phyloP scores from a whole-genome alignment of 2,888 invertebrate genomes.

The Eurytoma adleriae region DNA sequence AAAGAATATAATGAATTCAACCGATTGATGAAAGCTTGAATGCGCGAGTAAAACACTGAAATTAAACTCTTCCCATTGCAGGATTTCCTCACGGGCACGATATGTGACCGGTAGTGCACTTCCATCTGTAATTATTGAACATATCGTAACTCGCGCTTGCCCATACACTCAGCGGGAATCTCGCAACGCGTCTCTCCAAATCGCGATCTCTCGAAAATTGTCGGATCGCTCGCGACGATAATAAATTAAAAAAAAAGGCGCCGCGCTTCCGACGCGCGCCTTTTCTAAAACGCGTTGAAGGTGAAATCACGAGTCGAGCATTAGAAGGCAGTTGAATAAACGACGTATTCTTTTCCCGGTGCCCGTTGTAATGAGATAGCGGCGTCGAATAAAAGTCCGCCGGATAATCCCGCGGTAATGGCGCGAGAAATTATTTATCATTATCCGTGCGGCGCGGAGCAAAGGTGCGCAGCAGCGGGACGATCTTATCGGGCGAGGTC shows the following conservation, averaged over 20 bases:
- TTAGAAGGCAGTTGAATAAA: constrained; percentile 35
- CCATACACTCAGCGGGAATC: too few species aligned
- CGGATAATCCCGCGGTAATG: constrained; percentile 29
- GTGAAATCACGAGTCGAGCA: constrained; percentile 20
- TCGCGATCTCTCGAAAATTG: constrained; percentile 15
- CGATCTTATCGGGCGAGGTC: constrained; percentile 23
- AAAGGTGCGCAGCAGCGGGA: neutral
- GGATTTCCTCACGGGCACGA: too few species aligned
- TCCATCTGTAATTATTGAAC: too few species aligned
- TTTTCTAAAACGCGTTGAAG: constrained; percentile 45
- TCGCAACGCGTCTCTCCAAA: too few species aligned
- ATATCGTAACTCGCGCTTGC: too few species aligned
- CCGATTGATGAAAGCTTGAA: too few species aligned
- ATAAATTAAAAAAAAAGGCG: neutral
- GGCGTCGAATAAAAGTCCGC: constrained; percentile 7
- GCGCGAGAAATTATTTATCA: constrained; percentile 42
- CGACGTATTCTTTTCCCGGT: neutral
- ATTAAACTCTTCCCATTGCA: too few species aligned
- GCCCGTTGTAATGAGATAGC: neutral
- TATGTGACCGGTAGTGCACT: too few species aligned
- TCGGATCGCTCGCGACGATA: neutral
- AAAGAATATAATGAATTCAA: too few species aligned
- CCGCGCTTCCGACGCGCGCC: constrained; percentile 23
- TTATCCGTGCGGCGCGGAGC: neutral
- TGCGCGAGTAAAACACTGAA: too few species aligned